phyloP scores from a whole-genome alignment of 2,113 vertebrate species.

The Eudyptes chrysolophus region DNA sequence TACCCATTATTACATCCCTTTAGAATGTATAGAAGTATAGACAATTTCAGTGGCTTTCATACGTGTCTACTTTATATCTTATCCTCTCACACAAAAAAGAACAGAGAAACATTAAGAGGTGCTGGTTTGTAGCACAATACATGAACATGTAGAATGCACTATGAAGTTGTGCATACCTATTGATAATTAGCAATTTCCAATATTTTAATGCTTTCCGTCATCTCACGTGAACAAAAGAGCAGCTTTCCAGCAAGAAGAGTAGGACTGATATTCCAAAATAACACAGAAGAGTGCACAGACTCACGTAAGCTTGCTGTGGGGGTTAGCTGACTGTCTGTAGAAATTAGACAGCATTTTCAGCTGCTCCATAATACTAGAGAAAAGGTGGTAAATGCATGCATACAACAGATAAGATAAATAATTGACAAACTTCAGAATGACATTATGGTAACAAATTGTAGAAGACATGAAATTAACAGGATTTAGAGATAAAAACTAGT shows the following conservation, averaged over 20 bases:
- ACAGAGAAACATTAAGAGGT: not conserved
- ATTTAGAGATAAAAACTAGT: not conserved
- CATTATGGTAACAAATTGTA: not conserved
- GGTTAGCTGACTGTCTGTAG: fast-evolving
- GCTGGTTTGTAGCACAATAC: not conserved
- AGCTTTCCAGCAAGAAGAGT: not conserved
- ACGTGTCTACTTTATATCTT: not conserved
- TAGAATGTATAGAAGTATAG: not conserved
- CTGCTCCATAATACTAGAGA: not conserved
- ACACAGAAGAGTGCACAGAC: not conserved
- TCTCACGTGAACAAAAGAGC: not conserved
- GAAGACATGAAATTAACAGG: not conserved
- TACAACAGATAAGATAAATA: not conserved
- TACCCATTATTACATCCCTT: not conserved
- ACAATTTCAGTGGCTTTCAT: not conserved
- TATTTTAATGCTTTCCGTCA: not conserved
- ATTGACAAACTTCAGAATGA: not conserved
- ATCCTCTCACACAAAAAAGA: not conserved
- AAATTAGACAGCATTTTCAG: not conserved
- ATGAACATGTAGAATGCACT: not conserved
- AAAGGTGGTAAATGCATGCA: not conserved
- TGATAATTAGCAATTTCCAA: not conserved
- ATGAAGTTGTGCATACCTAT: not conserved
- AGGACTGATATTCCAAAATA: not conserved
- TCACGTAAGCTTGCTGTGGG: not conserved